Evolutionary conservation across 2,113 vertebrate species (phyloP).

Genomic region (Mola mola): DNA sequence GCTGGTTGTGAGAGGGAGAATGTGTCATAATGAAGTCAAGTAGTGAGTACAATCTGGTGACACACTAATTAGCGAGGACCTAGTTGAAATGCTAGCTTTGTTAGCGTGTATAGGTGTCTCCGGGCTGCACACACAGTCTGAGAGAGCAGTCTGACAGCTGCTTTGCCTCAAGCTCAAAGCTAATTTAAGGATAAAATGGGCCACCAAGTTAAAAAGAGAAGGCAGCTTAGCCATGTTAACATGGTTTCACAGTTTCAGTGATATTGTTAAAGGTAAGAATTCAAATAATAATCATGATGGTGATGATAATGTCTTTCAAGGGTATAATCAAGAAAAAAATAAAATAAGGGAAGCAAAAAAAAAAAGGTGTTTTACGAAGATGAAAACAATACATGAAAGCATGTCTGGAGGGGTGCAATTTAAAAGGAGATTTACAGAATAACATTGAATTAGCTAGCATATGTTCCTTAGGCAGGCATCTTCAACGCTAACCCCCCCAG

Average conservation of each 20-base stretch:
- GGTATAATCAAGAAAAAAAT: constrained; percentile 5
- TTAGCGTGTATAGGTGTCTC: constrained; percentile 58
- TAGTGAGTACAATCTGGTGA: constrained; percentile 65
- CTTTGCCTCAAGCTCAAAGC: constrained; percentile 56
- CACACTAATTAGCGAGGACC: constrained; percentile 74
- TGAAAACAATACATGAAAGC: constrained; percentile 53
- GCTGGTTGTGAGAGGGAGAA: constrained; percentile 37
- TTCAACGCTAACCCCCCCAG: constrained; percentile 43
- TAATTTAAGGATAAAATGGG: constrained; percentile 58
- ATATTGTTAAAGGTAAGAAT: constrained; percentile 1
- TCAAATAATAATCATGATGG: constrained; percentile 17
- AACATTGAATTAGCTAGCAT: constrained; percentile 61
- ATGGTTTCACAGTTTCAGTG: constrained; percentile 5
- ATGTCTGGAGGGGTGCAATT: constrained; percentile 55
- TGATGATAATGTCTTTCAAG: constrained; percentile 21
- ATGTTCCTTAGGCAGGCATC: constrained; percentile 45
- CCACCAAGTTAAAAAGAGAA: constrained; percentile 37
- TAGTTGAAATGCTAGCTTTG: constrained; percentile 69
- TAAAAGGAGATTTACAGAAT: constrained; percentile 61
- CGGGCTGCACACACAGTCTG: constrained; percentile 59
- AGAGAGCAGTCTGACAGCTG: constrained; percentile 68
- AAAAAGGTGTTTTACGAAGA: constrained; percentile 10
- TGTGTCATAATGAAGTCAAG: constrained; percentile 49
- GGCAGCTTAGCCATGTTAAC: constrained; percentile 19
- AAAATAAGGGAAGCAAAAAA: constrained; percentile 1